Percentiles rank a stretch among this genome's conserved stretches.
phyloP scores from a whole-genome alignment of 2,113 vertebrate species.

The Dipodomys merriami region DNA sequence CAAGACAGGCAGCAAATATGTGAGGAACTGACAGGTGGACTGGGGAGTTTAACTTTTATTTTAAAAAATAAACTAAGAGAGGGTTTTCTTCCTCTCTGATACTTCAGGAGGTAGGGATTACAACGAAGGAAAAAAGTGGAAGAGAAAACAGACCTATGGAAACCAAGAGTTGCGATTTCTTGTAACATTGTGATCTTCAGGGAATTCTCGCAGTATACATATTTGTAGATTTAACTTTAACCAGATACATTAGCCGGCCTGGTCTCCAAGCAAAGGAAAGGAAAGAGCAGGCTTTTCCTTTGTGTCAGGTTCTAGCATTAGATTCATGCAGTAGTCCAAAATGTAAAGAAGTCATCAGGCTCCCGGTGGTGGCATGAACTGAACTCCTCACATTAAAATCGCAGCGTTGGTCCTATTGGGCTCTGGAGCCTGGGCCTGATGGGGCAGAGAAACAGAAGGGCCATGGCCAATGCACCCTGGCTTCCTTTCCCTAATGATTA shows the following conservation, averaged over 20 bases:
- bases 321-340: background rate
- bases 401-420: too few species aligned
- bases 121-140: background rate
- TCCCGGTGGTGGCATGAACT: background rate
- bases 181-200: background rate
- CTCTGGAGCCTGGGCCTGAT: background rate
- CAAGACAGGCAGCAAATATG: background rate
- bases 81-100: background rate
- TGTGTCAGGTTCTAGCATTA: slow-evolving; percentile 19
- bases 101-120: background rate
- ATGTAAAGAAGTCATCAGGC: background rate
- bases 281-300: slow-evolving; percentile 20
- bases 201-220: background rate
- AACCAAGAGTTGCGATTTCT: slow-evolving; percentile 23
- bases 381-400: background rate
- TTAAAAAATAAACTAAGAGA: background rate
- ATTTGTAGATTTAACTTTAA: background rate
- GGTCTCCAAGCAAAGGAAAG: background rate
- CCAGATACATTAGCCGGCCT: background rate
- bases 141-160: background rate
- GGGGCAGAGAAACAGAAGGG: background rate
- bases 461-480: too few species aligned
- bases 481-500: background rate
- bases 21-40: background rate
- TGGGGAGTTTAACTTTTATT: background rate